Evolutionary conservation across 2,888 invertebrate genomes (phyloP).

Genomic region (Halictus quadricinctus): DNA sequence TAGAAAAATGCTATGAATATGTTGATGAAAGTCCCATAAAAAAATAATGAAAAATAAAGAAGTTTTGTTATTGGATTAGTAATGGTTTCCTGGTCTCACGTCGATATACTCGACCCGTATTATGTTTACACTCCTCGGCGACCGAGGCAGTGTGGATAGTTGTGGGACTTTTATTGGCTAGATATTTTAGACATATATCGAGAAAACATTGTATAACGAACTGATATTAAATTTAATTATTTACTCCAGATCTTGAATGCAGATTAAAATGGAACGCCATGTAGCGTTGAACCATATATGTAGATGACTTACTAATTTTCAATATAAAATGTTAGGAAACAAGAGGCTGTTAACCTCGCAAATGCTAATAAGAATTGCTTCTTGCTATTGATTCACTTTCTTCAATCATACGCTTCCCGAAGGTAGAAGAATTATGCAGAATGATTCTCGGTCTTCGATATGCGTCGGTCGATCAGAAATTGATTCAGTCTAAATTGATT

Average conservation of each 20-base stretch:
- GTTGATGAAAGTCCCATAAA: too few relatives aligned
- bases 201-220: not conserved
- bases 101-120: too few relatives aligned
- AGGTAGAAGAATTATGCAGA: constrained; percentile 40
- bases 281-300: not conserved
- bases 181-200: too few relatives aligned
- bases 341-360: not conserved
- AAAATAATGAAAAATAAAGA: too few relatives aligned
- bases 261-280: not conserved
- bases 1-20: too few relatives aligned
- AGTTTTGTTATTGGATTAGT: too few relatives aligned
- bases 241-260: not conserved
- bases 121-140: too few relatives aligned
- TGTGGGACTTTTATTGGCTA: too few relatives aligned
- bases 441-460: constrained; percentile 38
- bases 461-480: constrained; percentile 12
- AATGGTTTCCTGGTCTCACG: too few relatives aligned
- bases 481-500: not conserved
- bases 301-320: not conserved
- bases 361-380: constrained; percentile 9
- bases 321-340: not conserved
- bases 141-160: too few relatives aligned
- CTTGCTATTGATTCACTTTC: constrained; percentile 22
- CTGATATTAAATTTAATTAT: not conserved
- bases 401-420: not conserved